These are phyloP conservation scores for Astropecten irregularis DNA, from an alignment of 53 echinoderm and acorn worm species.

Conservation along the genomic window DNA sequence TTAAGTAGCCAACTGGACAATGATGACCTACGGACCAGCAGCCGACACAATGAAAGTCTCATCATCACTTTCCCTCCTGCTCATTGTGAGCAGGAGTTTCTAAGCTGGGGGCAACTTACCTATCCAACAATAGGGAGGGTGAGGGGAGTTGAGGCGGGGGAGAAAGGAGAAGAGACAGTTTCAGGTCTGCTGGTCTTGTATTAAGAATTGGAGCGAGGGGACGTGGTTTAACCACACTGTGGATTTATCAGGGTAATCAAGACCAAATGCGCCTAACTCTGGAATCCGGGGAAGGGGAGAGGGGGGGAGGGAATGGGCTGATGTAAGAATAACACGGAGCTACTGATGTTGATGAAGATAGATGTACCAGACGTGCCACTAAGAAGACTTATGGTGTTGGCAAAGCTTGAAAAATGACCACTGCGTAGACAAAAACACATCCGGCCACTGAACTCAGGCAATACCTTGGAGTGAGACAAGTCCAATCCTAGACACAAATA, in stretches of 20 bases:
- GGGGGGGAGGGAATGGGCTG: no score
- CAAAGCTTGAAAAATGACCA: conserved; percentile 42
- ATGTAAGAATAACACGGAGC: no score
- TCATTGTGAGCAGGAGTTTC: conserved; percentile 9
- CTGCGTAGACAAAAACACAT: background rate
- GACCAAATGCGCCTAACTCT: background rate
- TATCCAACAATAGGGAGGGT: background rate
- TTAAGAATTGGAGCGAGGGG: background rate
- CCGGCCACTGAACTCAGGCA: background rate
- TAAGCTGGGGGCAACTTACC: conserved; percentile 3
- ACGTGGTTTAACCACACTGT: no score
- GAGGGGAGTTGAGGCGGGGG: background rate
- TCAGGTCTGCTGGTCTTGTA: background rate
- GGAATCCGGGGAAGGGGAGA: background rate
- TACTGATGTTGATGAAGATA: conserved; percentile 18
- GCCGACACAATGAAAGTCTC: background rate
- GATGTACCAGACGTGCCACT: background rate
- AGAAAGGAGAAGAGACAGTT: background rate
- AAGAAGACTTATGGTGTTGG: conserved; percentile 14
- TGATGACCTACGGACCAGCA: background rate
- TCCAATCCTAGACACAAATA: background rate
- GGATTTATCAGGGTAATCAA: conserved; percentile 13
- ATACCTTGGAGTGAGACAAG: background rate
- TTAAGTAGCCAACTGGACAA: background rate
- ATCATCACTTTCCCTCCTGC: conserved; percentile 17